phyloP scores from a whole-genome alignment of 2,113 vertebrate species.

The Philantomba maxwellii region DNA sequence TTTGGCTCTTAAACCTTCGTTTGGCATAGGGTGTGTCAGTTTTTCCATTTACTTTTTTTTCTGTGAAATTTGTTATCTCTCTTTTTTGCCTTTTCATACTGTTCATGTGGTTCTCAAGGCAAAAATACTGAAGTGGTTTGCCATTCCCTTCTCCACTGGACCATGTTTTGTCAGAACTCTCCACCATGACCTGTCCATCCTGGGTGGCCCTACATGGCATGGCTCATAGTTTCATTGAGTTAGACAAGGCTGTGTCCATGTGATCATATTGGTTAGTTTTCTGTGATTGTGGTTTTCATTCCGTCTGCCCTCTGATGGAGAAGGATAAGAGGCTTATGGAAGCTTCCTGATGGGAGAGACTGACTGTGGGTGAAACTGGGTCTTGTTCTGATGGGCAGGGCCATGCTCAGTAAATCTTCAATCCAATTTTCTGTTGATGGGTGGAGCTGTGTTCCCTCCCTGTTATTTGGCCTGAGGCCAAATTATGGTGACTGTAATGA shows the following conservation, averaged over 20 bases:
- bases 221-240: neutral
- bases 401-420: neutral
- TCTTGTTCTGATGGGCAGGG: neutral
- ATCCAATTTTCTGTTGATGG: neutral
- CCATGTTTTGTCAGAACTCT: neutral
- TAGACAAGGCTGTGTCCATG: neutral
- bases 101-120: neutral
- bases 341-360: neutral
- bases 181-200: neutral
- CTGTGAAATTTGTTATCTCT: neutral
- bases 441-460: neutral
- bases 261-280: neutral
- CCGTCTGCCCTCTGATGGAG: neutral
- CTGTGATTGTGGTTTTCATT: neutral
- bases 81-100: neutral
- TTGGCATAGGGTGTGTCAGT: neutral
- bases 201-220: neutral
- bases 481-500: neutral
- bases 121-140: neutral
- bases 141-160: neutral
- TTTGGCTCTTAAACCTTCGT: neutral
- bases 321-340: neutral
- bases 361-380: neutral
- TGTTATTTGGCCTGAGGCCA: neutral
- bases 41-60: neutral